These are phyloP conservation scores for Amazona ochrocephala DNA, from an alignment of 2,797 vertebrate genomes.

Conservation along the genomic window DNA sequence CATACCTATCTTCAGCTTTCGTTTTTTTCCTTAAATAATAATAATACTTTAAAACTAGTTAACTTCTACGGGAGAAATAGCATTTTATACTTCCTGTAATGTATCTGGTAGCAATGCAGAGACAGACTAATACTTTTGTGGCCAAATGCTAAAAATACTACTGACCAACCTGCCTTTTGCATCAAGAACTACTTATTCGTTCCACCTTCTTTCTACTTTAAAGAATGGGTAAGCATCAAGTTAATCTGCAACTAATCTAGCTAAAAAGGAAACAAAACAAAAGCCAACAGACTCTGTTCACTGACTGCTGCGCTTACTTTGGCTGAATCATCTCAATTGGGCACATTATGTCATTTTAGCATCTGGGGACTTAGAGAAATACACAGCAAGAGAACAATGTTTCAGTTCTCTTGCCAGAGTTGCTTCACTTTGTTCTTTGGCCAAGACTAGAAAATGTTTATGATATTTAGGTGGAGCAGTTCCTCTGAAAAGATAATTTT, in stretches of 20 bases:
- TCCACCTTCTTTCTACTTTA: slow-evolving; percentile 13
- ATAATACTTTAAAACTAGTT: neutral
- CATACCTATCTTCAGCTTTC: neutral
- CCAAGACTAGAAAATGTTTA: slow-evolving; percentile 64
- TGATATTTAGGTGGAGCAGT: slow-evolving; percentile 63
- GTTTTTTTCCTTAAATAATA: neutral
- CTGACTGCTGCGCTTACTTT: slow-evolving; percentile 58
- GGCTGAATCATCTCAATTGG: slow-evolving; percentile 49
- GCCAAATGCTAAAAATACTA: neutral
- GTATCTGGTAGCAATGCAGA: neutral
- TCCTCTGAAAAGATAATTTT: slow-evolving; percentile 60
- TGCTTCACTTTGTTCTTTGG: slow-evolving; percentile 66
- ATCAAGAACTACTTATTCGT: neutral
- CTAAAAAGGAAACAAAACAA: slow-evolving; percentile 38
- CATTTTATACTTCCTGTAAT: neutral
- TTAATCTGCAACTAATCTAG: slow-evolving; percentile 61
- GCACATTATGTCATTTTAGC: slow-evolving; percentile 34
- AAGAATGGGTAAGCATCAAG: slow-evolving; percentile 29
- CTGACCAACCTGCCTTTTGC: slow-evolving; percentile 11
- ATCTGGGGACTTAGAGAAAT: slow-evolving; percentile 65
- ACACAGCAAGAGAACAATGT: slow-evolving; percentile 62
- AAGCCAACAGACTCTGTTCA: slow-evolving; percentile 1
- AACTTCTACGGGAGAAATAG: neutral
- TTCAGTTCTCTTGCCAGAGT: slow-evolving; percentile 69
- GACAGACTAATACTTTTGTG: neutral